phyloP scores from a whole-genome alignment of 2,888 invertebrate species.

The Pilophorus perplexus region DNA sequence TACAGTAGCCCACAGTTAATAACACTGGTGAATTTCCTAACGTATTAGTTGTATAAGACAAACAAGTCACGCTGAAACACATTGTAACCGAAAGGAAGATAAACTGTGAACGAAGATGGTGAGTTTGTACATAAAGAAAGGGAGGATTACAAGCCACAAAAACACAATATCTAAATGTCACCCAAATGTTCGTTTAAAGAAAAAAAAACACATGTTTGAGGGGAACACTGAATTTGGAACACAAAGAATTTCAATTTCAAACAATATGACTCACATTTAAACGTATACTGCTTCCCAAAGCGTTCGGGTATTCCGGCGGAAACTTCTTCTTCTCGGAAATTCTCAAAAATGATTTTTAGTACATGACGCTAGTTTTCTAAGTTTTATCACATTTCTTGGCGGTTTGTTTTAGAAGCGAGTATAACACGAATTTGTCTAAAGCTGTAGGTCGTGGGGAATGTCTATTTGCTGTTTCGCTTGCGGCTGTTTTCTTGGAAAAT shows the following conservation, averaged over 20 bases:
- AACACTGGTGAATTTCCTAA: too few relatives aligned
- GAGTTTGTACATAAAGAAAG: too few relatives aligned
- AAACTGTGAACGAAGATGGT: too few relatives aligned
- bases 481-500: constrained; percentile 58
- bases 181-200: not conserved
- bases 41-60: too few relatives aligned
- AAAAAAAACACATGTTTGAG: not conserved
- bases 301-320: constrained; percentile 8
- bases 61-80: too few relatives aligned
- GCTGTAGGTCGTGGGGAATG: not conserved
- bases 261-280: constrained; percentile 36
- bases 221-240: constrained; percentile 10
- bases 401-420: constrained; percentile 2
- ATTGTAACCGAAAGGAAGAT: too few relatives aligned
- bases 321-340: constrained; percentile 15
- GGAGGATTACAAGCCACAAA: constrained; percentile 9
- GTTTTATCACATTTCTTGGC: constrained; percentile 30
- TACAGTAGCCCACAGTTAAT: too few relatives aligned
- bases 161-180: constrained; percentile 3
- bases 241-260: constrained; percentile 22
- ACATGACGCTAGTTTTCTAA: constrained; percentile 11
- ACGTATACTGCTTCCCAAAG: constrained; percentile 32
- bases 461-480: constrained; percentile 45
- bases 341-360: constrained; percentile 18
- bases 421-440: not conserved